Percentiles rank a stretch among this genome's conserved stretches.
Evolutionary conservation across 2,113 vertebrate genomes (phyloP).

Genomic region (Raja brachyura): DNA sequence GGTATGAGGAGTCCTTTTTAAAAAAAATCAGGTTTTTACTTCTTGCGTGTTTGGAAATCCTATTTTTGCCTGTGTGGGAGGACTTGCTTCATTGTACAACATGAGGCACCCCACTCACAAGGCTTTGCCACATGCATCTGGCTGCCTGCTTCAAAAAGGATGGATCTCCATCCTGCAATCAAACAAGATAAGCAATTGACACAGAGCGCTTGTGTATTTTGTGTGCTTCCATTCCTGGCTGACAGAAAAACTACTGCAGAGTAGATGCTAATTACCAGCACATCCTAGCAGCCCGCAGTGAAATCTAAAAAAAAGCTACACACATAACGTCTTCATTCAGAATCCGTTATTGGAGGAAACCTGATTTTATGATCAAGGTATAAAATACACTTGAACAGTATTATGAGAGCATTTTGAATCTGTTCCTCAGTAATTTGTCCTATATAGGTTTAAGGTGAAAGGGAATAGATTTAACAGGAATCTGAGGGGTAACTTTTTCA

Average conservation of each 20-base stretch:
- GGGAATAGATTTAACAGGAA: no score
- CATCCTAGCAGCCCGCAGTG: not conserved
- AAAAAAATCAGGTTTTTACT: not conserved
- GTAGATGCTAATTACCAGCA: not conserved
- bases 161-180: not conserved
- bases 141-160: not conserved
- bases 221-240: not conserved
- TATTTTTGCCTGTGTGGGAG: not conserved
- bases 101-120: not conserved
- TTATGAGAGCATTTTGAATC: not conserved
- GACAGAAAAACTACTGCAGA: not conserved
- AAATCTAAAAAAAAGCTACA: not conserved
- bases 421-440: not conserved
- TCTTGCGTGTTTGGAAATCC: not conserved
- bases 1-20: not conserved
- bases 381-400: not conserved
- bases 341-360: not conserved
- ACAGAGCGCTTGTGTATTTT: not conserved
- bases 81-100: not conserved
- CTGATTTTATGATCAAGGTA: not conserved
- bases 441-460: no score
- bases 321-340: not conserved
- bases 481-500: no score
- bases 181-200: not conserved
- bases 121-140: not conserved